Evolutionary conservation across 2,113 vertebrate species (phyloP), one percentile per base, ranked within the genome.

Genomic region (Pandion haliaetus): DNA sequence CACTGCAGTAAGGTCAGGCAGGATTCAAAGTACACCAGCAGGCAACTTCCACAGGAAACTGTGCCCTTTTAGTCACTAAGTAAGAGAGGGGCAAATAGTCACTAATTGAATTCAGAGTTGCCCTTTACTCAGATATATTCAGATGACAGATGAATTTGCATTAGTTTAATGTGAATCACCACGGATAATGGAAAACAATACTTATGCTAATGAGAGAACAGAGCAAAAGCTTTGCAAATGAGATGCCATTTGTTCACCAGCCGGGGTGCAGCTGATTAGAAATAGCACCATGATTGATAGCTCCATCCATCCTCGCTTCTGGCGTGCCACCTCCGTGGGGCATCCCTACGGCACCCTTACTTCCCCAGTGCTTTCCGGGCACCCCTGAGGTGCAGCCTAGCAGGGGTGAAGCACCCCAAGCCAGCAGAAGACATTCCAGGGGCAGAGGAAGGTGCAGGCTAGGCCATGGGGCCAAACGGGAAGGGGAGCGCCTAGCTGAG

Each of bases 121-220:
- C 67, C 95, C 91, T 94, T 90, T 92, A 26, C 82, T 17, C 79
- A 52, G 72, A 17, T 66, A 59, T 5, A 32, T 84, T 62, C 70
- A 14, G 82, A 71, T 94, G 94, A 96, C 90, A 87, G 94, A 94
- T 84, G 85, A 84, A 85, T 95, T 88, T 85, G 69, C 77, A 82
- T 95, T 69, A 70, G 67, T 89, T 97, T 94, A 90, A 95, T 50
- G 83, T 88, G 67, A 45, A 80, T 91, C 93, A 92, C 50, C 57
- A 17, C 4, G 6, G 95, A 95, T 86, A 97, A 96, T 69, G 83
- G 86, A 90, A 98, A 97, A 96, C 70, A 97, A 91, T 93, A 92
- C 69, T 87, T 82, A 97, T 91, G 93, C 77, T 91, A 97, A 96
- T 92, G 93, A 95, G 66, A 54, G 76, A 95, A 52, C 29, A 6